These are phyloP conservation scores for Mechanitis mazaeus DNA, from an alignment of 2,888 invertebrate species.

Conservation along the genomic window DNA sequence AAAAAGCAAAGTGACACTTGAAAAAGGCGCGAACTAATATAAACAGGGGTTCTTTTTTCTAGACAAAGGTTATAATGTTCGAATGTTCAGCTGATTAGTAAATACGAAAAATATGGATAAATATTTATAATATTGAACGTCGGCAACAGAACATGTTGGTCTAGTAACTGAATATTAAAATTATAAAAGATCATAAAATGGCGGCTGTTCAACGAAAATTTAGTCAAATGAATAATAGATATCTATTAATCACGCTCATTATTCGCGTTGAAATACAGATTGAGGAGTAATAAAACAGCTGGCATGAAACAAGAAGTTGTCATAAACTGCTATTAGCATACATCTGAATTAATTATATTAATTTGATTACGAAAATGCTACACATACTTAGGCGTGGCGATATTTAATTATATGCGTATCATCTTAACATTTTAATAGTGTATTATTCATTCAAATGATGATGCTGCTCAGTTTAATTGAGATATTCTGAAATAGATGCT, in stretches of 20 bases:
- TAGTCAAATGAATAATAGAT: slow-evolving; percentile 44
- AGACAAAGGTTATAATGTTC: slow-evolving; percentile 44
- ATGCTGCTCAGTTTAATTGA: background rate
- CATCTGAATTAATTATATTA: slow-evolving; percentile 38
- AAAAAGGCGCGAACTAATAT: slow-evolving; percentile 73
- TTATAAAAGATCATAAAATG: slow-evolving; percentile 19
- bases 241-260: slow-evolving; percentile 40
- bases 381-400: slow-evolving; percentile 26
- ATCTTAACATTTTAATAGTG: slow-evolving; percentile 7
- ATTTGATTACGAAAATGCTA: slow-evolving; percentile 37
- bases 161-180: slow-evolving; percentile 17
- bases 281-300: slow-evolving; percentile 41
- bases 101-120: slow-evolving; percentile 29
- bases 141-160: slow-evolving; percentile 15
- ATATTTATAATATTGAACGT: slow-evolving; percentile 24
- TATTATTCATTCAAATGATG: background rate
- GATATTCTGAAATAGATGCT: background rate
- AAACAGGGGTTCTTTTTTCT: slow-evolving; percentile 61
- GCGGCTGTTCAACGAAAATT: slow-evolving; percentile 24
- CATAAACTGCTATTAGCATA: slow-evolving; percentile 37
- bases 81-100: slow-evolving; percentile 29
- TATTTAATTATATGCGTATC: slow-evolving; percentile 11
- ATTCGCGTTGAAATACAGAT: slow-evolving; percentile 38
- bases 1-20: slow-evolving; percentile 75
- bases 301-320: slow-evolving; percentile 40